These are phyloP conservation scores for Ganaspis brasiliensis DNA, from an alignment of 2,888 invertebrate genomes.

Conservation along the genomic window DNA sequence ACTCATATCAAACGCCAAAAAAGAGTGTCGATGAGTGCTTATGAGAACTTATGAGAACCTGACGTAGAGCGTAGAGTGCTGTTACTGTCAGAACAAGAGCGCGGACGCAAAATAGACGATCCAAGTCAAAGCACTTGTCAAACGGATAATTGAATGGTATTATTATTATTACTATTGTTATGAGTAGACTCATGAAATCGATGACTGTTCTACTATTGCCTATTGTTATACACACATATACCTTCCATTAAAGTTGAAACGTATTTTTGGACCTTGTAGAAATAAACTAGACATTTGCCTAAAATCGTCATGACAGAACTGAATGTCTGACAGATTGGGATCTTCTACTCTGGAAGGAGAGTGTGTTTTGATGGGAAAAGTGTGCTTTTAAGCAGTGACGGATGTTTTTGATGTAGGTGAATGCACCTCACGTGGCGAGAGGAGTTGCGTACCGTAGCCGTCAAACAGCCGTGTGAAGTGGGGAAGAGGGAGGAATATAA, in stretches of 20 bases:
- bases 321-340: no score
- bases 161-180: no score
- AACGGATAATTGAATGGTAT: no score
- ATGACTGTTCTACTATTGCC: no score
- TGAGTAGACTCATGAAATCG: no score
- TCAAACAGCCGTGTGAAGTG: conserved; percentile 9
- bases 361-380: neutral
- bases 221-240: no score
- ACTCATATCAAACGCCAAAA: neutral
- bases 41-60: neutral
- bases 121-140: neutral
- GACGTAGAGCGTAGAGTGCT: neutral
- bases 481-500: neutral
- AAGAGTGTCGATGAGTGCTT: neutral
- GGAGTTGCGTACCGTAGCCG: conserved; percentile 16
- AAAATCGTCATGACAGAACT: no score
- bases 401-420: conserved; percentile 21
- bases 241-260: neutral
- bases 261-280: neutral
- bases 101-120: neutral
- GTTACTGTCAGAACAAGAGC: neutral
- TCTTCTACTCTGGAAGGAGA: neutral
- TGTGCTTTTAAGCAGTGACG: conserved; percentile 20
- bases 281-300: no score
- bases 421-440: conserved; percentile 21